A percentile compares a stretch with the other conserved stretches of the same genome.
phyloP scores from a whole-genome alignment of 2,113 vertebrate species.

The Sceloporus undulatus region DNA sequence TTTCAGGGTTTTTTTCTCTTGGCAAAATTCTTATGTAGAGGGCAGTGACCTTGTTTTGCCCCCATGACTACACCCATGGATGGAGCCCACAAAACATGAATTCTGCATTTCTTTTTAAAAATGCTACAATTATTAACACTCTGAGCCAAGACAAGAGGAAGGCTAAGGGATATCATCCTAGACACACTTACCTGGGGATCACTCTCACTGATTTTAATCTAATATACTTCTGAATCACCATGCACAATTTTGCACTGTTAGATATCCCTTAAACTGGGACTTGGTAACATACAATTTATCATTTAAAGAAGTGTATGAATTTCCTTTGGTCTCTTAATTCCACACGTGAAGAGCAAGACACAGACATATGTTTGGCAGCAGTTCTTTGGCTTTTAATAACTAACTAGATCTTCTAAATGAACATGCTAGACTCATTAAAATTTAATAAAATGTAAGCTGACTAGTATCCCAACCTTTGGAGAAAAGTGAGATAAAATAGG shows the following conservation, averaged over 20 bases:
- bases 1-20: background rate
- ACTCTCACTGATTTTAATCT: background rate
- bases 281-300: background rate
- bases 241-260: background rate
- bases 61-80: no score
- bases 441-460: no score
- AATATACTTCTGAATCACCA: background rate
- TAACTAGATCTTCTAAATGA: no score
- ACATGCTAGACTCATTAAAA: no score
- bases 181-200: background rate
- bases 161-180: background rate
- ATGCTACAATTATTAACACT: background rate
- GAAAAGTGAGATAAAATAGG: no score
- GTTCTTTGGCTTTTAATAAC: no score
- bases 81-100: no score
- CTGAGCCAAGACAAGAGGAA: no score
- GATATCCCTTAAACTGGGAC: background rate
- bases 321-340: conserved; percentile 15
- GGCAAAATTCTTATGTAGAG: background rate
- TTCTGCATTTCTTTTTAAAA: no score
- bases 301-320: background rate
- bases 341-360: background rate
- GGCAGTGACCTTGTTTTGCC: no score
- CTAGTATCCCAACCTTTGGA: no score
- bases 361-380: background rate